Conservation (phyloP, 2,797 vertebrate species). For the Rhinatrema bivittatum region DNA sequence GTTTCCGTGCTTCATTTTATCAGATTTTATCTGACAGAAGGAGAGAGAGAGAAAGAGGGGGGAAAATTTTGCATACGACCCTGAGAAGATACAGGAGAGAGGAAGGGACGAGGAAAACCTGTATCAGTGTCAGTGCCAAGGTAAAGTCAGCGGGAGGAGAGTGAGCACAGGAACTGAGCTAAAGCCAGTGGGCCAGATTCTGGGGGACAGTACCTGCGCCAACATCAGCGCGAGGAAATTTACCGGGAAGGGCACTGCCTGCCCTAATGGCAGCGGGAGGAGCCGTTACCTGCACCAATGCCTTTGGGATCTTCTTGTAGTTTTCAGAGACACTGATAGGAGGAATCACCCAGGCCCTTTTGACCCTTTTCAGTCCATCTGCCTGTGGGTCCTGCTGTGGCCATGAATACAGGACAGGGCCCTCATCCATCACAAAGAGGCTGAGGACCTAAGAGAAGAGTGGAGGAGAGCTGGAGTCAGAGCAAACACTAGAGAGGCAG, state of each 20-base stretch:
- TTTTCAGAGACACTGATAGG: constrained; percentile 89
- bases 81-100: no score
- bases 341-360: constrained; percentile 94
- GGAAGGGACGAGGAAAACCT: no score
- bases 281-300: constrained; percentile 93
- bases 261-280: no score
- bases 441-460: constrained; percentile 27
- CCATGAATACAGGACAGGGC: constrained; percentile 55
- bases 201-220: neutral
- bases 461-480: neutral
- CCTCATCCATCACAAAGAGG: neutral
- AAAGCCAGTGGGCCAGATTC: neutral
- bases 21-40: constrained; percentile 80
- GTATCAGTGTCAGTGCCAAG: neutral
- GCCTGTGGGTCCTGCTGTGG: constrained; percentile 7
- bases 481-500: no score
- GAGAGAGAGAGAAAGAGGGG: neutral
- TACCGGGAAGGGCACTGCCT: no score
- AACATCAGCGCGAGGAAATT: no score
- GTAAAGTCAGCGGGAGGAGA: no score
- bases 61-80: no score
- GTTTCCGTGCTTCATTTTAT: constrained; percentile 79
- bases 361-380: constrained; percentile 51
- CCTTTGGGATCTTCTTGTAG: constrained; percentile 80
- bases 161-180: no score